Evolutionary conservation across 2,113 vertebrate species (phyloP).

Genomic region (Burhinus bistriatus): DNA sequence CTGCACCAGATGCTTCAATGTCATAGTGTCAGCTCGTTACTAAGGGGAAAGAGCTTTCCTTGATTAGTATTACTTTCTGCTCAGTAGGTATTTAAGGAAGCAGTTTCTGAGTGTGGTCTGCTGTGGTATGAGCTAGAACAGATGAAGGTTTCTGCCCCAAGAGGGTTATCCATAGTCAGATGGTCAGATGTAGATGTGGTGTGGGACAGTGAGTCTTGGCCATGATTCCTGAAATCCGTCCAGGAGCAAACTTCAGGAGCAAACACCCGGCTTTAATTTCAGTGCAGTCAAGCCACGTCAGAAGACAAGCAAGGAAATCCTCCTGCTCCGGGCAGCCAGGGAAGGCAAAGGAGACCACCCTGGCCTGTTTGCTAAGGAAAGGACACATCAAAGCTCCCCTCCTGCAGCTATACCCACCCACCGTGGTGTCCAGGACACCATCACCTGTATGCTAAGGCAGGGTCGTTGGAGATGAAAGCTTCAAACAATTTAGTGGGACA

Average conservation of each 20-base stretch:
- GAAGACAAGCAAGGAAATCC: not conserved
- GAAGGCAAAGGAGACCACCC: not conserved
- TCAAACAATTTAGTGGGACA: not conserved
- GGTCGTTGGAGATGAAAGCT: not conserved
- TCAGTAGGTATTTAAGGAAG: constrained; percentile 6
- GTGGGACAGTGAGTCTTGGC: not conserved
- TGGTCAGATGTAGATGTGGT: not conserved
- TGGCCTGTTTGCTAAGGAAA: not conserved
- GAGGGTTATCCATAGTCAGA: not conserved
- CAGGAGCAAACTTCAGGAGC: not conserved
- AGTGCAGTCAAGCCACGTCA: not conserved
- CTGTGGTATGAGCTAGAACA: not conserved
- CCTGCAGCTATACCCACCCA: too few relatives aligned
- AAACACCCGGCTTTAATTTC: not conserved
- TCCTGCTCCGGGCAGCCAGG: not conserved
- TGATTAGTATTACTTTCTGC: not conserved
- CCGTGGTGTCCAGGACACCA: not conserved
- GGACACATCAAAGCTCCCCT: not conserved
- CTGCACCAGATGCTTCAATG: not conserved
- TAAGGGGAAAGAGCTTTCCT: not conserved
- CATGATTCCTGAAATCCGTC: not conserved
- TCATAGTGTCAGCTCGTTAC: not conserved
- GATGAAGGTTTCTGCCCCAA: not conserved
- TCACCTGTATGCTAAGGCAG: not conserved
- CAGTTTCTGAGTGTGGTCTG: not conserved